phyloP scores from a whole-genome alignment of 2,113 vertebrate species.

The Mormyrus iriodes region DNA sequence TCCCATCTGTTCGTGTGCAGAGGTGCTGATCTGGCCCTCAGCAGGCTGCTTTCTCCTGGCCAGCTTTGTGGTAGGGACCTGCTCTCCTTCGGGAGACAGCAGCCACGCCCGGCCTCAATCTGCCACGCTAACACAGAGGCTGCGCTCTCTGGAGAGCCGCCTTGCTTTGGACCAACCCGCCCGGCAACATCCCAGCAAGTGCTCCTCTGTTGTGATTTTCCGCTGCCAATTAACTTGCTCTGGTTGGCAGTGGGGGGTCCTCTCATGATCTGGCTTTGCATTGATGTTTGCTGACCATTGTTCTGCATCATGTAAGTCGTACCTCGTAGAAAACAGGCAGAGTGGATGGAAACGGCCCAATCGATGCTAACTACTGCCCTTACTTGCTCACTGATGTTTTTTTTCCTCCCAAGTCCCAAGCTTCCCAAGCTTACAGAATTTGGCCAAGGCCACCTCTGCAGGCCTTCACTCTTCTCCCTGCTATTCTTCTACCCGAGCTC shows the following conservation, averaged over 20 bases:
- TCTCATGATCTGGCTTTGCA: background rate
- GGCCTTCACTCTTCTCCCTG: background rate
- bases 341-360: background rate
- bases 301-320: background rate
- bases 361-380: background rate
- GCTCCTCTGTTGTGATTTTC: background rate
- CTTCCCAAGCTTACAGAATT: background rate
- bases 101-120: background rate
- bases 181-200: background rate
- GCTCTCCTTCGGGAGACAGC: background rate
- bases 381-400: background rate
- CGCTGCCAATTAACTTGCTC: background rate
- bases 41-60: background rate
- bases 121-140: background rate
- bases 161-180: background rate
- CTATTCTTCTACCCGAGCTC: conserved; percentile 2
- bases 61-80: background rate
- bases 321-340: background rate
- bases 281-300: background rate
- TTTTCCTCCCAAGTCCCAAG: background rate
- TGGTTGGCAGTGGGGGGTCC: background rate
- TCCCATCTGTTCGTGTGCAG: conserved; percentile 15
- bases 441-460: background rate
- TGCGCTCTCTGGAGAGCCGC: background rate
- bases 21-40: conserved; percentile 20